phyloP scores from a whole-genome alignment of 2,888 invertebrate genomes.

The Caenorhabditis sp. region DNA sequence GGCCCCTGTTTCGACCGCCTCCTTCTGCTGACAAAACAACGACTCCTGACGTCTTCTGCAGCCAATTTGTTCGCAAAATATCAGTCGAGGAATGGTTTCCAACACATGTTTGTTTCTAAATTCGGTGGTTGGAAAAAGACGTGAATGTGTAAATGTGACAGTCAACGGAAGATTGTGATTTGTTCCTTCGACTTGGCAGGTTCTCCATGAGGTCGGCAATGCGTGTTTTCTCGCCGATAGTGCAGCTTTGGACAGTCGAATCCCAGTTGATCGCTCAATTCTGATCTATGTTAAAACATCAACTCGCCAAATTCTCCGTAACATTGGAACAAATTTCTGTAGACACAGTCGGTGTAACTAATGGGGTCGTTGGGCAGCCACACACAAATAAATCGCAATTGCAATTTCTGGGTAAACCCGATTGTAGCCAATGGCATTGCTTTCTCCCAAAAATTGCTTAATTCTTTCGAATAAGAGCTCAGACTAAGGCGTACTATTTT shows the following conservation, averaged over 20 bases:
- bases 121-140: not conserved
- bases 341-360: conserved; percentile 36
- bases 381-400: not conserved
- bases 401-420: no score
- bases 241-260: not conserved
- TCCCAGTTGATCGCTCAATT: not conserved
- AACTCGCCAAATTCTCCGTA: conserved; percentile 38
- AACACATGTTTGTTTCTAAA: conserved; percentile 7
- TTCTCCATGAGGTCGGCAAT: not conserved
- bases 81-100: conserved; percentile 7
- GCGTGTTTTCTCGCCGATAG: not conserved
- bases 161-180: not conserved
- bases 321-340: conserved; percentile 6
- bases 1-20: conserved; percentile 33
- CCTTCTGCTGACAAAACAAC: conserved; percentile 28
- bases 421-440: conserved; percentile 6
- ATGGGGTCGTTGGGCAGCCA: conserved; percentile 19
- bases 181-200: conserved; percentile 3
- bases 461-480: conserved; percentile 37
- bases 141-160: conserved; percentile 9
- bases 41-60: conserved; percentile 26
- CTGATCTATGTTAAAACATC: conserved; percentile 4
- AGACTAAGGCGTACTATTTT: conserved; percentile 58
- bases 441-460: not conserved
- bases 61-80: conserved; percentile 1